phyloP scores from a whole-genome alignment of 1,140 invertebrate genomes.

The Planococcus citri region DNA sequence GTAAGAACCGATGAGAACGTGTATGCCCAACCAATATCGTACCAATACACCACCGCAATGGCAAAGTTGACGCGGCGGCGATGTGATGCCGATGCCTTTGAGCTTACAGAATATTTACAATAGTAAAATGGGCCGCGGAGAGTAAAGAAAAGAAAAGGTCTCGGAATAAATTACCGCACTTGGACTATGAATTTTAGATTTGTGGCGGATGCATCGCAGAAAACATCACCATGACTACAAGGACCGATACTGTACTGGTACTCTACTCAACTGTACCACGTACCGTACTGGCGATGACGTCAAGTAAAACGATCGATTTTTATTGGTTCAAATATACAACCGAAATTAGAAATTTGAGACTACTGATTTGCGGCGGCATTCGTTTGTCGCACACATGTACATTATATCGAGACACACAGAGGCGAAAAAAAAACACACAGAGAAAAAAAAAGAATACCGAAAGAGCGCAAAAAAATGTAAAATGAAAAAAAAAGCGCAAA shows the following conservation, averaged over 20 bases:
- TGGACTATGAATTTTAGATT: neutral
- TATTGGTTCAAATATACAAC: neutral
- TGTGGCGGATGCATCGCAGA: neutral
- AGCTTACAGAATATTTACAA: neutral
- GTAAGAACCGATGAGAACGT: too few species aligned
- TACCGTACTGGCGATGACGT: neutral
- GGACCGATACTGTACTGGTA: neutral
- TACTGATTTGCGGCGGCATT: neutral
- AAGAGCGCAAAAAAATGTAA: neutral
- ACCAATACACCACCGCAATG: neutral
- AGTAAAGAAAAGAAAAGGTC: neutral
- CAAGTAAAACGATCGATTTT: constrained; percentile 1
- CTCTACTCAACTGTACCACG: too few species aligned
- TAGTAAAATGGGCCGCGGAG: neutral
- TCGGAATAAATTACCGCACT: neutral
- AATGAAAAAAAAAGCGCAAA: neutral
- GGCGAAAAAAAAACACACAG: too few species aligned
- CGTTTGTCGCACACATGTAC: neutral
- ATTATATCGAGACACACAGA: neutral
- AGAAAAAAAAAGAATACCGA: neutral
- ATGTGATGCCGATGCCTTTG: too few species aligned
- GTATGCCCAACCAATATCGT: too few species aligned
- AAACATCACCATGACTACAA: constrained; percentile 6
- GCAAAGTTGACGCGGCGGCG: too few species aligned
- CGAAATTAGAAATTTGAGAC: constrained; percentile 3